These are phyloP conservation scores for Ifrita kowaldi DNA, from an alignment of 2,113 vertebrate species.

Conservation along the genomic window DNA sequence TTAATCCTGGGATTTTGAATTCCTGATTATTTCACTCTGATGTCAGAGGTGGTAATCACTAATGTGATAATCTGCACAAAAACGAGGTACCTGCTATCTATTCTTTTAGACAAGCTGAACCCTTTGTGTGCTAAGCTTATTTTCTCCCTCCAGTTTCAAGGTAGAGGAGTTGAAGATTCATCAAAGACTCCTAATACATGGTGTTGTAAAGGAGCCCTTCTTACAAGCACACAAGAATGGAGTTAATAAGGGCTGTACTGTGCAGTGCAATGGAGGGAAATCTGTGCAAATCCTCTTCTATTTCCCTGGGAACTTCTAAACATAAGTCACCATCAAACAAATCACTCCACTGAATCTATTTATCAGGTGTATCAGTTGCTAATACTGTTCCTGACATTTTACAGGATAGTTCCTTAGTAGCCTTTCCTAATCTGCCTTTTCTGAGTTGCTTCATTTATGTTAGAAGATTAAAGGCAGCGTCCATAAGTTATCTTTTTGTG, in stretches of 20 bases:
- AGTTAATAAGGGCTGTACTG: not conserved
- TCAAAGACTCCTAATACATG: not conserved
- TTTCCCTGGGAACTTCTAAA: not conserved
- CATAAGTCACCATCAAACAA: not conserved
- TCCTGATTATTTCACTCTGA: constrained; percentile 1
- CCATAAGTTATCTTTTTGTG: not conserved
- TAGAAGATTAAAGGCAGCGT: not conserved
- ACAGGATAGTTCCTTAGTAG: not conserved
- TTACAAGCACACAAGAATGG: not conserved
- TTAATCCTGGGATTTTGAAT: constrained; percentile 13
- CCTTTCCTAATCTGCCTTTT: not conserved
- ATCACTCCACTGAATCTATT: not conserved
- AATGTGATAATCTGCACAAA: not conserved
- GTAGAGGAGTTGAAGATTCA: not conserved
- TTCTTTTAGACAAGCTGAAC: not conserved
- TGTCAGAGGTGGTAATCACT: not conserved
- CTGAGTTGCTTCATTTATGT: not conserved
- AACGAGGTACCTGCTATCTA: not conserved
- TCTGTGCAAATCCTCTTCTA: not conserved
- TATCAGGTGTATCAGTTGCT: not conserved
- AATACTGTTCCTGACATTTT: not conserved
- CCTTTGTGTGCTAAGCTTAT: not conserved
- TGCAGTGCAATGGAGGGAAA: not conserved
- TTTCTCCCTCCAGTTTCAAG: not conserved
- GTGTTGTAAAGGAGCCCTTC: not conserved